These are phyloP conservation scores for Osmerus eperlanus DNA, from an alignment of 2,113 vertebrate genomes.

Conservation along the genomic window DNA sequence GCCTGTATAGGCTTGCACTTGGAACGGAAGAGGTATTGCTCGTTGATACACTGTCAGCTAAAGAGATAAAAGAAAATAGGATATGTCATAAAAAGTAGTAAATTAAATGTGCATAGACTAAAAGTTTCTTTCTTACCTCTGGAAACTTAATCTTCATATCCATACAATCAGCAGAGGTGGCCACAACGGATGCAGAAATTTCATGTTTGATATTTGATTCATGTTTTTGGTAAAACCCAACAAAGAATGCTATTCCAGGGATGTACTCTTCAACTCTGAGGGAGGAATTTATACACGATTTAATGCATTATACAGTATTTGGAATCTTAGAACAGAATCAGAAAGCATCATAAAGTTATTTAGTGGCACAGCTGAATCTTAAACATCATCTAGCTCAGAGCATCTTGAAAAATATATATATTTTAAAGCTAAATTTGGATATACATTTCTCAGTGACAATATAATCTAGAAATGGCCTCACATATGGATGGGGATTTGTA, in stretches of 20 bases:
- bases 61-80: conserved; percentile 25
- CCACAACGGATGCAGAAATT: conserved; percentile 52
- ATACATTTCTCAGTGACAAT: not conserved
- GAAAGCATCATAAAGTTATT: not conserved
- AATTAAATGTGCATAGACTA: not conserved
- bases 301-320: too few species aligned
- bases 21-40: conserved; percentile 48
- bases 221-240: conserved; percentile 56
- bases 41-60: conserved; percentile 63
- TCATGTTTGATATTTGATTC: conserved; percentile 55
- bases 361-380: too few species aligned
- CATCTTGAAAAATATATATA: not conserved
- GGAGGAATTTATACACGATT: not conserved
- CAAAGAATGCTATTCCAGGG: conserved; percentile 62
- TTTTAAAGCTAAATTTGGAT: not conserved
- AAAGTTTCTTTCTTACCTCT: conserved; percentile 54
- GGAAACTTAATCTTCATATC: conserved; percentile 64
- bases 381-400: too few species aligned
- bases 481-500: too few species aligned
- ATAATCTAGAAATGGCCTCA: too few species aligned
- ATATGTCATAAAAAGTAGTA: not conserved
- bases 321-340: not conserved
- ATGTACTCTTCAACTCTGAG: conserved; percentile 62
- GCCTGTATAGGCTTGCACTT: conserved; percentile 2
- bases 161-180: conserved; percentile 53